Base-by-base conservation (phyloP, 2,797 vertebrate genomes). In the Distichodus sexfasciatus region DNA sequence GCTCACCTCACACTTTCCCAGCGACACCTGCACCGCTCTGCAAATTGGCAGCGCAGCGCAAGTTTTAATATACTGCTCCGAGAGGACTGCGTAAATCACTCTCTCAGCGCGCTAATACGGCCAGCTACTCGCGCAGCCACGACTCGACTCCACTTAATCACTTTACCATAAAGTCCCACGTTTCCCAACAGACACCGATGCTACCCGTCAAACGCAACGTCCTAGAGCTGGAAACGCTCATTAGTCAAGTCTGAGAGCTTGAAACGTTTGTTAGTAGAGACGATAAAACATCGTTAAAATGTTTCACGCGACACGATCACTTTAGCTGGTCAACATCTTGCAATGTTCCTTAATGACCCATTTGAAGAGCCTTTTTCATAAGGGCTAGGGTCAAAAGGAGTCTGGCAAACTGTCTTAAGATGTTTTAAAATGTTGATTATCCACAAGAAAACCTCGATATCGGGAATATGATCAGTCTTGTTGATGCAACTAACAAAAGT, bases 11-110 rank as follows among this genome's bases (percentile, higher is more conserved):
- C 85, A 87, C 87, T 78, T 74, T 81, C 80, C 62, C 70, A 67
- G 72, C 76, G 84, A 89, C 87, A 91, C 86, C 87, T 90, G 83
- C 86, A 82, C 82, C 81, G 83, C 79, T 81, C 80, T 75, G 78
- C 81, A 90, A 86, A 88, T 88, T 86, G 85, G 84, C 86, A 87
- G 84, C 77, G 81, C 23, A 81, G 59, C 51, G 62, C 2, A n/a
- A n/a, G 63, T 58, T 88, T 87, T 90, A 88, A 90, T 89, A 88
- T 81, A 86, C 76, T 59, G 79, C 79, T 76, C 79, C 66, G 79
- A 58, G 79, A 85, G 71, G 79, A 76, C 50, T 81, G 79, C 79
- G 83, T 91, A 91, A 90, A 91, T 92, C 90, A 88, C 76, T 68
- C 35, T 46, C 72, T 76, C 73, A 60, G 55, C 38, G 31, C 73